These are phyloP conservation scores for Mimachlamys varia DNA, from an alignment of 2,888 invertebrate genomes.

Conservation along the genomic window DNA sequence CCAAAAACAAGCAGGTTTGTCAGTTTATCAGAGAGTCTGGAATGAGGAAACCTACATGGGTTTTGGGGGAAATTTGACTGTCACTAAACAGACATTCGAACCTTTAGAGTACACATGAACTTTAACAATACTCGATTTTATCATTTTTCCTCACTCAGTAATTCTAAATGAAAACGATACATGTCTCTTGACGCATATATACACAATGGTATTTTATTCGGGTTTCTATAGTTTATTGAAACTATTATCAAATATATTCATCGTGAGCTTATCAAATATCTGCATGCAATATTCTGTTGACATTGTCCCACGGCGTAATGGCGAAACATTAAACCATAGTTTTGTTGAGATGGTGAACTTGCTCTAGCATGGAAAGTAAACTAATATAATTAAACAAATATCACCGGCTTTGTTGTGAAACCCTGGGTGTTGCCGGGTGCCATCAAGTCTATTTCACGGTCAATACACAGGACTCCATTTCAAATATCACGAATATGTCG, in stretches of 20 bases:
- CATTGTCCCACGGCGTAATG: neutral
- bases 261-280: neutral
- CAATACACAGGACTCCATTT: neutral
- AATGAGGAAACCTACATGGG: no score
- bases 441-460: neutral
- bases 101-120: neutral
- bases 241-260: neutral
- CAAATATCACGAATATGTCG: neutral
- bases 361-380: neutral
- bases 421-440: neutral
- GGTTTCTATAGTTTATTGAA: neutral
- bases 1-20: no score
- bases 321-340: neutral
- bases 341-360: neutral
- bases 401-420: neutral
- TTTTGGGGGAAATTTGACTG: no score
- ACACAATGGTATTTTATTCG: neutral
- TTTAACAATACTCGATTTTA: neutral
- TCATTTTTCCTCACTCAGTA: neutral
- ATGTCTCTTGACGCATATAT: neutral
- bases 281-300: neutral
- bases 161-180: neutral
- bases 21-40: no score
- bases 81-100: no score
- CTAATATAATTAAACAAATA: neutral